Percentiles rank a stretch among this genome's conserved stretches.
Evolutionary conservation across 2,113 vertebrate genomes (phyloP).

Genomic region (Scatophagus argus): DNA sequence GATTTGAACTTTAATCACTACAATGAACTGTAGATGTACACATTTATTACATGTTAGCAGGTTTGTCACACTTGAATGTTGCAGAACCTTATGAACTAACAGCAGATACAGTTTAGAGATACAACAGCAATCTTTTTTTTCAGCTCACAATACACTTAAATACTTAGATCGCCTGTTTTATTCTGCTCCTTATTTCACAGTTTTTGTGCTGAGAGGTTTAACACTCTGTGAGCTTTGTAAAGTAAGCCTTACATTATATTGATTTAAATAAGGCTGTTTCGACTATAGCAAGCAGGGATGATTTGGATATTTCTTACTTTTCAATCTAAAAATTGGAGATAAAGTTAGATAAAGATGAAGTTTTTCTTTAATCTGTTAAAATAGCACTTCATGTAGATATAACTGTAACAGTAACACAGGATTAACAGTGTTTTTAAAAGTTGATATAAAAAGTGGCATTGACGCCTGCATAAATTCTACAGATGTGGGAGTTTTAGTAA

Average conservation of each 20-base stretch:
- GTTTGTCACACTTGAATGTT: neutral
- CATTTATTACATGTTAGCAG: neutral
- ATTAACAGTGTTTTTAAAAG: slow-evolving; percentile 8
- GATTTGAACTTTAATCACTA: slow-evolving; percentile 25
- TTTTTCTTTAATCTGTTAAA: too few species aligned
- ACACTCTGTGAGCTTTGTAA: neutral
- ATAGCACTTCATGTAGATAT: neutral
- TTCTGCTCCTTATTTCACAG: neutral
- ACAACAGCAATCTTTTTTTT: neutral
- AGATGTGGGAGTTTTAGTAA: slow-evolving; percentile 5
- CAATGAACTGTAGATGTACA: slow-evolving; percentile 11
- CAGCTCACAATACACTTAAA: neutral
- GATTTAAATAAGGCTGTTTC: neutral
- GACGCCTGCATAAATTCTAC: slow-evolving; percentile 44
- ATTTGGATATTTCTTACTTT: neutral
- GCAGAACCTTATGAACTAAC: neutral
- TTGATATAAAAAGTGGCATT: neutral
- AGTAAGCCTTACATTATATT: neutral
- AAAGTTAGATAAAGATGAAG: neutral
- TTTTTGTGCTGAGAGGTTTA: neutral
- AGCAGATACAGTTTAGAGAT: neutral
- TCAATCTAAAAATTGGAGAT: neutral
- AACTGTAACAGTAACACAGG: neutral
- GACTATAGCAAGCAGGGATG: neutral
- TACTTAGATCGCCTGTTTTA: neutral